Evolutionary conservation across 1,140 invertebrate species (phyloP).

Genomic region (Antheraea mylitta): DNA sequence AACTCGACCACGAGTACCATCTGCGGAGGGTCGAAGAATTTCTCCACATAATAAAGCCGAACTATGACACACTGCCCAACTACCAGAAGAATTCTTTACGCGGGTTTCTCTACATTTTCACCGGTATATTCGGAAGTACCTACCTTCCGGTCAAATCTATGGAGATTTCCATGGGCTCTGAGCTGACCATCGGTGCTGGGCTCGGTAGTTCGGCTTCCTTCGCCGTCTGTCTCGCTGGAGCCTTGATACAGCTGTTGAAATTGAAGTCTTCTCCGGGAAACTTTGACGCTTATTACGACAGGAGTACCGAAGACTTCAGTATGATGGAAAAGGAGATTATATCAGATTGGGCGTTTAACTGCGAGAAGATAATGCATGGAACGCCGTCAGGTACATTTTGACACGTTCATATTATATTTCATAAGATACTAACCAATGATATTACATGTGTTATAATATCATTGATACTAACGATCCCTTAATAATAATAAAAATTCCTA

Average conservation of each 20-base stretch:
- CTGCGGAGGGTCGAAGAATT: conserved; percentile 46
- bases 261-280: conserved; percentile 39
- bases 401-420: too few relatives aligned
- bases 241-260: conserved; percentile 81
- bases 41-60: conserved; percentile 38
- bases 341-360: conserved; percentile 89
- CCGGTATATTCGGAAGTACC: conserved; percentile 72
- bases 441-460: too few relatives aligned
- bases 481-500: too few relatives aligned
- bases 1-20: conserved; percentile 53
- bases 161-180: conserved; percentile 82
- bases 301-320: conserved; percentile 39
- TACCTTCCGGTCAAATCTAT: conserved; percentile 71
- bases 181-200: conserved; percentile 85
- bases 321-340: conserved; percentile 78
- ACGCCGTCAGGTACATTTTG: conserved; percentile 85
- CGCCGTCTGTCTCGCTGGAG: conserved; percentile 88
- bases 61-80: conserved; percentile 40
- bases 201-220: conserved; percentile 93
- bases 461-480: too few relatives aligned
- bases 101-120: conserved; percentile 79
- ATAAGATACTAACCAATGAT: too few relatives aligned
- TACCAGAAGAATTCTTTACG: conserved; percentile 63
- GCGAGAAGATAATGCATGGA: conserved; percentile 95
- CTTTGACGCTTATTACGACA: conserved; percentile 35